Evolutionary conservation across 2,113 vertebrate genomes (phyloP).

Genomic region (Oreotrochilus melanogaster): DNA sequence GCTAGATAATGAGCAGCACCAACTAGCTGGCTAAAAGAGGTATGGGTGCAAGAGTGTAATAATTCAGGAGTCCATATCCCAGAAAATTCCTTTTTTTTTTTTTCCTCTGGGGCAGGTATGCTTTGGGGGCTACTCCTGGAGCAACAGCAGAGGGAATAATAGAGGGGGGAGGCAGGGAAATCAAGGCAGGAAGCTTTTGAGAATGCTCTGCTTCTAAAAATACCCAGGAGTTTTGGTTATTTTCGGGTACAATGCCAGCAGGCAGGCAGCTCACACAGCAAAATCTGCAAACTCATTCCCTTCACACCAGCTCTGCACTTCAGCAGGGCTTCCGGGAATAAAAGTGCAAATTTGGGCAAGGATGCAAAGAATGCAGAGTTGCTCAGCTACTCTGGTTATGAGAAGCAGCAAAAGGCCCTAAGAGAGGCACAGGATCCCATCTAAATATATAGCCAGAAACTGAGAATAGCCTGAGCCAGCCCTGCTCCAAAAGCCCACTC

Average conservation of each 20-base stretch:
- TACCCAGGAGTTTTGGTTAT: constrained; percentile 40
- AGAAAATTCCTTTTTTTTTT: background rate
- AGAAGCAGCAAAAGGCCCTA: background rate
- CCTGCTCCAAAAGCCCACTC: background rate
- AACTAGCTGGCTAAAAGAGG: background rate
- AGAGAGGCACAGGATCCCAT: background rate
- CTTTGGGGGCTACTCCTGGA: background rate
- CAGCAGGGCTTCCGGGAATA: constrained; percentile 1
- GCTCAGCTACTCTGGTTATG: background rate
- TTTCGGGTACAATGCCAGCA: constrained; percentile 12
- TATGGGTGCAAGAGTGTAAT: accelerated
- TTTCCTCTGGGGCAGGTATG: background rate
- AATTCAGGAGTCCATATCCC: accelerated
- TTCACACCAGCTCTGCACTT: background rate
- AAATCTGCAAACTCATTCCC: constrained; percentile 56
- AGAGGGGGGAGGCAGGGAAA: background rate
- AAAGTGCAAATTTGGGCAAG: constrained; percentile 17
- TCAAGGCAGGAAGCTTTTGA: constrained; percentile 29
- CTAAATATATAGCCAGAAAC: background rate
- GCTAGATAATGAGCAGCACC: background rate
- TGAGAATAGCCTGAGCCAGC: background rate
- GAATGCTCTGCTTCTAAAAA: constrained; percentile 20
- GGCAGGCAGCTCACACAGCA: constrained; percentile 23
- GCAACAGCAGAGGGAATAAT: background rate
- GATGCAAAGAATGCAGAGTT: constrained; percentile 11